Percentiles rank a stretch among this genome's conserved stretches.
Conservation (phyloP, 2,888 invertebrate genomes). For the Xestia c-nigrum region DNA sequence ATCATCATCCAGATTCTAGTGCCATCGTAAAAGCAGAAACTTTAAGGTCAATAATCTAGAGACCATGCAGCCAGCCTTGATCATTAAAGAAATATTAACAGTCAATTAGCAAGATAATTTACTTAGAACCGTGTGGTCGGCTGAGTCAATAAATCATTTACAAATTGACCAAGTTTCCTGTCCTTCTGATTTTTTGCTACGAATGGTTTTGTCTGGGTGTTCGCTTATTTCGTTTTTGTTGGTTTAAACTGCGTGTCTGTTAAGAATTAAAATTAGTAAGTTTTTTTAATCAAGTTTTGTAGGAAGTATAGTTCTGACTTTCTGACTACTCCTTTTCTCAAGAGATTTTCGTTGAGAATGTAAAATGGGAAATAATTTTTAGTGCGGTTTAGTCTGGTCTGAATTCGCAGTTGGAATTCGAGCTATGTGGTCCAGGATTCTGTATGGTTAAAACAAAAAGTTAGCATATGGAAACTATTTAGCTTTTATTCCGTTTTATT, state of each 20-base stretch:
- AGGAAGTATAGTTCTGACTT: background rate
- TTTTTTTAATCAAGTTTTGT: background rate
- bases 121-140: constrained; percentile 60
- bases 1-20: background rate
- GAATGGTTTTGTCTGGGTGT: constrained; percentile 48
- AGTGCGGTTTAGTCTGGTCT: background rate
- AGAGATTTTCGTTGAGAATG: constrained; percentile 7
- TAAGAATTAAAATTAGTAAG: constrained; percentile 30
- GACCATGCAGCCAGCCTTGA: constrained; percentile 29
- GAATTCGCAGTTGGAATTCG: constrained; percentile 15
- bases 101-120: constrained; percentile 68
- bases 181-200: constrained; percentile 63
- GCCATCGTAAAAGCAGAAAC: background rate
- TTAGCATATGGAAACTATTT: background rate
- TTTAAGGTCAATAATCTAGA: constrained; percentile 38
- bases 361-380: constrained; percentile 1
- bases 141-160: constrained; percentile 66
- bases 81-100: constrained; percentile 66
- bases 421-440: background rate
- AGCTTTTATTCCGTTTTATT: background rate
- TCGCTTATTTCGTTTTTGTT: constrained; percentile 41
- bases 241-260: constrained; percentile 26
- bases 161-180: constrained; percentile 66
- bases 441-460: background rate
- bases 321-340: background rate